A percentile compares a stretch with the other conserved stretches of the same genome.
Evolutionary conservation across 2,113 vertebrate genomes (phyloP).

Genomic region (Labrus mixtus): DNA sequence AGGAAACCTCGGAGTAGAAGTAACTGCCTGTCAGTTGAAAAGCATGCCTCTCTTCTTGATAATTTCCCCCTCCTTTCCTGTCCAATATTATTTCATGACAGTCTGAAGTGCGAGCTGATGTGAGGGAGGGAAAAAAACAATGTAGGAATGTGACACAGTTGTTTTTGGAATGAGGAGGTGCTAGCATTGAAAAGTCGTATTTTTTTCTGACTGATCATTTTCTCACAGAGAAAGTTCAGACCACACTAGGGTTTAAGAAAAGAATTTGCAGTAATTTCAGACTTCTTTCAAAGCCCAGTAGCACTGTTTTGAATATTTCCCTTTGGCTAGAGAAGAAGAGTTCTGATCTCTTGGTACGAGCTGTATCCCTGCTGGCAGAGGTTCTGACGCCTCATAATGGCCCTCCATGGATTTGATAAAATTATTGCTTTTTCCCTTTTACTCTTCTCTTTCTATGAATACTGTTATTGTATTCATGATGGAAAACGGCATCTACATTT

Average conservation of each 20-base stretch:
- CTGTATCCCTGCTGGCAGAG: slow-evolving; percentile 72
- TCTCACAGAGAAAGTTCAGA: slow-evolving; percentile 49
- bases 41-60: slow-evolving; percentile 35
- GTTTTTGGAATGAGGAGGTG: slow-evolving; percentile 45
- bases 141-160: slow-evolving; percentile 40
- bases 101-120: slow-evolving; percentile 55
- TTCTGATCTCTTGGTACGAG: slow-evolving; percentile 72
- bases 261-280: slow-evolving; percentile 50
- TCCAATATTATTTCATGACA: slow-evolving; percentile 38
- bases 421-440: slow-evolving; percentile 70
- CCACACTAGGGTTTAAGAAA: slow-evolving; percentile 54
- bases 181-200: slow-evolving; percentile 27
- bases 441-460: slow-evolving; percentile 51
- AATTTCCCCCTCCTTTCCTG: slow-evolving; percentile 27
- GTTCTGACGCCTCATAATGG: slow-evolving; percentile 73
- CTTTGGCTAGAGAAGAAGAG: slow-evolving; percentile 70
- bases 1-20: slow-evolving; percentile 35
- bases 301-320: slow-evolving; percentile 73
- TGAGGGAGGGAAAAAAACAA: slow-evolving; percentile 7
- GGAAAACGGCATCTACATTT: slow-evolving; percentile 20
- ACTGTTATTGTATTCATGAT: slow-evolving; percentile 43
- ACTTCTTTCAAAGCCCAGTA: slow-evolving; percentile 61
- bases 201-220: slow-evolving; percentile 58
- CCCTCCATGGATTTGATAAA: slow-evolving; percentile 75
- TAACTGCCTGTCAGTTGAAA: slow-evolving; percentile 46